A percentile compares a stretch with the other conserved stretches of the same genome.
These are phyloP conservation scores for Nymphalis c-album DNA, from an alignment of 2,888 invertebrate species.

Conservation along the genomic window DNA sequence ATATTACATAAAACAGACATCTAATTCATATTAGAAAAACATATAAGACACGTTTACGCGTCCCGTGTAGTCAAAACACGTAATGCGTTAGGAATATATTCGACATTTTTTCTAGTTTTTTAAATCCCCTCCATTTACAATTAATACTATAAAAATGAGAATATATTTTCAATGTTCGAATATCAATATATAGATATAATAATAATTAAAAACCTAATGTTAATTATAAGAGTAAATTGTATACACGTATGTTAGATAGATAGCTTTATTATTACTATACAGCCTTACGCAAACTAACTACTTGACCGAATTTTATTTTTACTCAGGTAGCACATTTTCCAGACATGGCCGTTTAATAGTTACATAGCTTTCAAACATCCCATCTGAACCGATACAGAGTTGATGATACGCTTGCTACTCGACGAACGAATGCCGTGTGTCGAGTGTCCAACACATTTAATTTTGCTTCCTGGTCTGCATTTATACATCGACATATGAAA, in stretches of 20 bases:
- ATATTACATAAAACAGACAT: too few relatives aligned
- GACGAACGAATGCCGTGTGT: conserved; percentile 57
- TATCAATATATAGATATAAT: too few relatives aligned
- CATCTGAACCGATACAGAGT: neutral
- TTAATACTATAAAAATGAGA: too few relatives aligned
- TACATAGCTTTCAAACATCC: conserved; percentile 4
- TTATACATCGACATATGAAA: conserved; percentile 76
- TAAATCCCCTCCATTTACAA: too few relatives aligned
- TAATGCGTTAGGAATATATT: too few relatives aligned
- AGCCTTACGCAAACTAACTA: neutral
- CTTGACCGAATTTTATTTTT: conserved; percentile 28
- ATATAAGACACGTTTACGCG: too few relatives aligned
- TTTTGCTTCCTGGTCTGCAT: conserved; percentile 75
- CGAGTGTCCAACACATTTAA: conserved; percentile 52
- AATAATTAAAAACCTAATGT: too few relatives aligned
- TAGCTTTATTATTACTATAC: neutral
- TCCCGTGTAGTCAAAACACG: too few relatives aligned
- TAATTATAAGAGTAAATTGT: too few relatives aligned
- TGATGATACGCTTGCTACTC: conserved; percentile 10
- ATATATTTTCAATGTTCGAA: too few relatives aligned
- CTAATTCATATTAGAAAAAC: too few relatives aligned
- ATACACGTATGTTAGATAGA: neutral
- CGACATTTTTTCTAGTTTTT: too few relatives aligned
- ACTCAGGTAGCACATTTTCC: conserved; percentile 35
- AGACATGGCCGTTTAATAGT: conserved; percentile 20